phyloP scores from a whole-genome alignment of 2,113 vertebrate genomes.

The Eulacestoma nigropectus region DNA sequence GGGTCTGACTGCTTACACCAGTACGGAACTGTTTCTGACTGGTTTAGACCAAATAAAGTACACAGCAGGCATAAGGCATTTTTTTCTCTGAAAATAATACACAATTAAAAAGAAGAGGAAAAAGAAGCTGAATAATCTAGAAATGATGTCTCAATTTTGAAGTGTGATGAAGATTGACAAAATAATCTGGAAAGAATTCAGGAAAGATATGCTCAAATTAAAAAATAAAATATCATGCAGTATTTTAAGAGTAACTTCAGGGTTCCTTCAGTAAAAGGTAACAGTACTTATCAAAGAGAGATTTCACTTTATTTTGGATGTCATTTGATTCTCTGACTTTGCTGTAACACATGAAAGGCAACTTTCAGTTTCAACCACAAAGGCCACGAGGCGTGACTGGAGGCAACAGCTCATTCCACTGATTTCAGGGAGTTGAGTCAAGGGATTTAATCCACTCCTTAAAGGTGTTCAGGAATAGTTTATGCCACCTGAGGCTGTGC shows the following conservation, averaged over 20 bases:
- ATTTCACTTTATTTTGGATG: background rate
- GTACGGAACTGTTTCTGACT: background rate
- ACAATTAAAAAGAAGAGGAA: background rate
- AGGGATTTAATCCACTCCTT: background rate
- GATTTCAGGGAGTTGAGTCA: background rate
- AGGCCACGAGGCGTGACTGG: background rate
- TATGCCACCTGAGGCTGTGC: background rate
- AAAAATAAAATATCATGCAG: background rate
- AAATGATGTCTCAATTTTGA: background rate
- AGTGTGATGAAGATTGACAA: background rate
- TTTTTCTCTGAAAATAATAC: background rate
- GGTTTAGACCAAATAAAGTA: background rate
- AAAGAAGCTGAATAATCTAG: background rate
- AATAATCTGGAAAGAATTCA: background rate
- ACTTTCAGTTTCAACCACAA: background rate
- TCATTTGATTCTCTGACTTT: background rate
- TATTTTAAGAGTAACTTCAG: background rate
- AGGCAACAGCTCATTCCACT: background rate
- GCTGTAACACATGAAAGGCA: background rate
- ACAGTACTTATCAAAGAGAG: background rate
- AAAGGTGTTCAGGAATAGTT: background rate
- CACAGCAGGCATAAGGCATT: background rate
- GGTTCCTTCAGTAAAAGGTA: background rate
- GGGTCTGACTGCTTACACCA: background rate
- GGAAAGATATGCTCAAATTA: background rate